A percentile compares a stretch with the other conserved stretches of the same genome.
Conservation (phyloP, 2,797 vertebrate species). For the Coregonus sp. region DNA sequence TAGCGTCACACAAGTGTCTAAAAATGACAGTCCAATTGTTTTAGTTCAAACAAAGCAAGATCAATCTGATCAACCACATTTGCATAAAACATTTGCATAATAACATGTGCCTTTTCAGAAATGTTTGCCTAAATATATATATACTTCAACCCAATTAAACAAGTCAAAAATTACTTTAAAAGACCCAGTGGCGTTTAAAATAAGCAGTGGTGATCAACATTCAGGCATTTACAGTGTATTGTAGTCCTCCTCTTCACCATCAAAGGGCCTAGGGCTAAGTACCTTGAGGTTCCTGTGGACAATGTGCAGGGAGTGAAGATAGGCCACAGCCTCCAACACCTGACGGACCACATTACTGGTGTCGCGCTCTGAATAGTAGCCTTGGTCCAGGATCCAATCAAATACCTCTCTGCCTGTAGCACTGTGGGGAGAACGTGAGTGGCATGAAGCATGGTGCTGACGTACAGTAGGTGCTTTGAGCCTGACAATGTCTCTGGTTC, state of each 20-base stretch:
- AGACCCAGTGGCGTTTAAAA: too few species aligned
- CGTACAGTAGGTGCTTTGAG: not conserved
- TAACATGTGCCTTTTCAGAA: too few species aligned
- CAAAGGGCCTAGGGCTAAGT: conserved; percentile 6
- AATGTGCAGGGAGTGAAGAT: conserved; percentile 93
- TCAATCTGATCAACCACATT: not conserved
- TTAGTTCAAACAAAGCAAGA: not conserved
- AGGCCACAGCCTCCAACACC: conserved; percentile 95
- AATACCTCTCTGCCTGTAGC: conserved; percentile 97
- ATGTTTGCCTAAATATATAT: too few species aligned
- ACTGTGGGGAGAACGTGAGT: conserved; percentile 63
- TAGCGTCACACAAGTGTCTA: not conserved
- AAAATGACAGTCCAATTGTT: not conserved
- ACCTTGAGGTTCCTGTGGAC: conserved; percentile 99
- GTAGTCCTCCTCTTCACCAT: not conserved
- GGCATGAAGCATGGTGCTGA: not conserved
- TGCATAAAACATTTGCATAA: not conserved
- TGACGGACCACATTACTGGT: conserved; percentile 97
- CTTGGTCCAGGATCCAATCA: conserved; percentile 99
- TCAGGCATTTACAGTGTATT: not conserved
- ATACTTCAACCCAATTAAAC: not conserved
- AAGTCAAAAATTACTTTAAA: not conserved
- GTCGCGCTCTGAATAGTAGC: conserved; percentile 96
- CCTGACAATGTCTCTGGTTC: not conserved
- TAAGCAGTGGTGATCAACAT: too few species aligned